Conservation (phyloP, 1,140 invertebrate species). For the Physella acuta region DNA sequence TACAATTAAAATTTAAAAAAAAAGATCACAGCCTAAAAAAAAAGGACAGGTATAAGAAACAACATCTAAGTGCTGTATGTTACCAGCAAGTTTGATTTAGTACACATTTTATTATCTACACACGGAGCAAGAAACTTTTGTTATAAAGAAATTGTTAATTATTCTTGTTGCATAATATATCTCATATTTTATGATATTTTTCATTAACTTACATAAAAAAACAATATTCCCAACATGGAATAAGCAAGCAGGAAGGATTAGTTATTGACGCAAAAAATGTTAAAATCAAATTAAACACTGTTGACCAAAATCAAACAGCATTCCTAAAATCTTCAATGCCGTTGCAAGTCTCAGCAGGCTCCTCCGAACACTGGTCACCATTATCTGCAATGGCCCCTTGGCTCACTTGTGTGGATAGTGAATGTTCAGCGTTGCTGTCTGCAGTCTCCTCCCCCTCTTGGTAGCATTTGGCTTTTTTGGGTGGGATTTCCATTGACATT, state of each 20-base stretch:
- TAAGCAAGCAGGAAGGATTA: too few relatives aligned
- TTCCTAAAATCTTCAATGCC: constrained; percentile 14
- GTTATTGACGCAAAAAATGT: not conserved
- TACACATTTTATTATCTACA: too few relatives aligned
- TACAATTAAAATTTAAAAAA: too few relatives aligned
- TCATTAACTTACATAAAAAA: not conserved
- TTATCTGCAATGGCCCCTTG: not conserved
- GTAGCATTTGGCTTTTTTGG: constrained; percentile 33
- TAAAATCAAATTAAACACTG: not conserved
- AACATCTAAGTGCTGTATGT: too few relatives aligned
- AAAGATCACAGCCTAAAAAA: too few relatives aligned
- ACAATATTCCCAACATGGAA: not conserved
- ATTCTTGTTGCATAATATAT: not conserved
- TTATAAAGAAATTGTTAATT: not conserved
- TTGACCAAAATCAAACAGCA: constrained; percentile 6
- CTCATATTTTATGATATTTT: not conserved
- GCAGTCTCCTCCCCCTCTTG: constrained; percentile 7
- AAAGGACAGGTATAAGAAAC: too few relatives aligned
- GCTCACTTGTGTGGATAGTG: too few relatives aligned
- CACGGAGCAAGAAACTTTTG: too few relatives aligned
- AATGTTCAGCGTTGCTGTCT: not conserved
- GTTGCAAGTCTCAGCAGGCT: not conserved
- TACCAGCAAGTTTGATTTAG: too few relatives aligned
- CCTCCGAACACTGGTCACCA: not conserved
- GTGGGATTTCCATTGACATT: constrained; percentile 36